phyloP scores from a whole-genome alignment of 2,888 invertebrate species.

The Mesochorus sp. region DNA sequence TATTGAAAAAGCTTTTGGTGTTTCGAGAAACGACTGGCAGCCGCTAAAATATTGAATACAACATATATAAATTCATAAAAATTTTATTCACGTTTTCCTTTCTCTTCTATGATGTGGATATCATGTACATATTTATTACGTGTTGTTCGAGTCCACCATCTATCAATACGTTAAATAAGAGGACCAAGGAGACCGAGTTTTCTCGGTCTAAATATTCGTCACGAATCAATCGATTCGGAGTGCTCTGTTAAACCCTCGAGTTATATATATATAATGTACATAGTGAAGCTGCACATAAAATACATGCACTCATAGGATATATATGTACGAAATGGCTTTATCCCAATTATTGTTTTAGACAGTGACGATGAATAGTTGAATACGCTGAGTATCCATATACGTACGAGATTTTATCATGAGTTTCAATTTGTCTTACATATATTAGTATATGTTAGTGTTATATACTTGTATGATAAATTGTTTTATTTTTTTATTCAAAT shows the following conservation, averaged over 20 bases:
- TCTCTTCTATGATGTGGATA: neutral
- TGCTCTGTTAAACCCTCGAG: neutral
- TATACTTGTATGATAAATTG: too few species aligned
- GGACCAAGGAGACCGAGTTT: neutral
- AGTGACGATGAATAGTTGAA: conserved; percentile 1
- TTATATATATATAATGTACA: neutral
- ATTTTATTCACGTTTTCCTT: conserved; percentile 26
- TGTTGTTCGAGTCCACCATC: neutral
- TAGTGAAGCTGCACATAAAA: too few species aligned
- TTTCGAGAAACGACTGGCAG: neutral
- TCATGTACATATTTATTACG: neutral
- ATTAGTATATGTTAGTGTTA: too few species aligned
- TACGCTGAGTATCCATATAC: neutral
- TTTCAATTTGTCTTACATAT: neutral
- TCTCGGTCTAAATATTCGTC: conserved; percentile 42
- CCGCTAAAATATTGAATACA: neutral
- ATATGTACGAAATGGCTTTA: neutral
- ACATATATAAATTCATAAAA: conserved; percentile 43
- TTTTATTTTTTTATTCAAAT: too few species aligned
- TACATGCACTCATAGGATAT: too few species aligned
- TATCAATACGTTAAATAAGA: conserved; percentile 34
- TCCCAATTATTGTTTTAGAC: neutral
- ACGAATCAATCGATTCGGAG: conserved; percentile 33
- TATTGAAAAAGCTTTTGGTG: neutral
- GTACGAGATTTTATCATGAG: neutral